These are phyloP conservation scores for Callospermophilus lateralis DNA, from an alignment of 2,113 vertebrate genomes.

Conservation along the genomic window DNA sequence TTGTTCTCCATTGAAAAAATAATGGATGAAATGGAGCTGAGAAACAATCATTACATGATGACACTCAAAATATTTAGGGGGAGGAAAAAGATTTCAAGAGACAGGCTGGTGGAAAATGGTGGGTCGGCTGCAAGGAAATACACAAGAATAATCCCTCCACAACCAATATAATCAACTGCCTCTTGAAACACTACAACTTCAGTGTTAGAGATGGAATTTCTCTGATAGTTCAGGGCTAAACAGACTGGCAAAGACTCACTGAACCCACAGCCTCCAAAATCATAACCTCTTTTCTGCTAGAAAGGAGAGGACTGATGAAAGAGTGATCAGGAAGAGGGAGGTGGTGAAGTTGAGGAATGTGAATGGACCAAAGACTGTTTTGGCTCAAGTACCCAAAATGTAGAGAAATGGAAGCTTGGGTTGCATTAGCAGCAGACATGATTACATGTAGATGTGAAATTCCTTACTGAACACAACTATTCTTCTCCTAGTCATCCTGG, in stretches of 20 bases:
- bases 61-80: constrained; percentile 11
- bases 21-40: constrained; percentile 39
- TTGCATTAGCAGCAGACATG: constrained; percentile 48
- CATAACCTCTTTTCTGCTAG: constrained; percentile 30
- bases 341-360: neutral
- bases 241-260: neutral
- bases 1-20: constrained; percentile 17
- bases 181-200: constrained; percentile 39
- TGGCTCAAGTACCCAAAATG: neutral
- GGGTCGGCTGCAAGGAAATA: constrained; percentile 41
- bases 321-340: neutral
- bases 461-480: neutral
- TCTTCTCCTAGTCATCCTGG: neutral
- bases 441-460: constrained; percentile 8
- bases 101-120: neutral
- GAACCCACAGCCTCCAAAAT: constrained; percentile 13
- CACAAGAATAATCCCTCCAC: neutral
- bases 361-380: constrained; percentile 15
- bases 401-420: neutral
- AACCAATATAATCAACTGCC: constrained; percentile 12
- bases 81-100: constrained; percentile 6
- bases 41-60: neutral
- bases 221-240: neutral
- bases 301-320: constrained; percentile 1
- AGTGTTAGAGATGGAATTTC: neutral